Evolutionary conservation across 2,797 vertebrate species (phyloP).

Genomic region (Diceros bicornis): DNA sequence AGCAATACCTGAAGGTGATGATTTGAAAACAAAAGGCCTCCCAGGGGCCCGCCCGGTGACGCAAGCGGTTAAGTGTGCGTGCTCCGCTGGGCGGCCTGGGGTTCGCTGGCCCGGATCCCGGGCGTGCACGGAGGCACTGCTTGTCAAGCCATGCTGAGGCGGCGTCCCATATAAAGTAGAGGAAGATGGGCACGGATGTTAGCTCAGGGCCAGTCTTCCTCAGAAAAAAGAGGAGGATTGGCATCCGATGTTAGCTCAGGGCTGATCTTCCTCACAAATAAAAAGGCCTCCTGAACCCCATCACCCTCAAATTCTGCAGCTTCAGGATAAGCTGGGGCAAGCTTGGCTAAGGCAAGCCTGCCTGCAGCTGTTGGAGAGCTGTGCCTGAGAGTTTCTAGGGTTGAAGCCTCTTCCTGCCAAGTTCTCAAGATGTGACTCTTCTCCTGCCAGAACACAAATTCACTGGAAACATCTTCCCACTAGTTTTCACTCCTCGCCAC

Average conservation of each 20-base stretch:
- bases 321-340: not conserved
- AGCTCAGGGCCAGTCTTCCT: too few relatives aligned
- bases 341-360: not conserved
- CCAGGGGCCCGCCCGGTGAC: not conserved
- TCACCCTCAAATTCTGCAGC: not conserved
- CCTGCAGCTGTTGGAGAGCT: not conserved
- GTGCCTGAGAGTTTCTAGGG: conserved; percentile 11
- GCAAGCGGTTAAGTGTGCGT: too few relatives aligned
- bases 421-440: conserved; percentile 19
- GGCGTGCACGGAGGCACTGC: too few relatives aligned
- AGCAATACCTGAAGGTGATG: not conserved
- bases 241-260: too few relatives aligned
- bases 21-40: not conserved
- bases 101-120: too few relatives aligned
- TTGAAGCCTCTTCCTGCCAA: conserved; percentile 18
- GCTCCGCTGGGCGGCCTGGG: too few relatives aligned
- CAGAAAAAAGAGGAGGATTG: too few relatives aligned
- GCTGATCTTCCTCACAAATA: too few relatives aligned
- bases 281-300: not conserved
- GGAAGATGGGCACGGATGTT: too few relatives aligned
- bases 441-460: conserved; percentile 7
- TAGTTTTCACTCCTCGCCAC: not conserved
- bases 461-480: not conserved
- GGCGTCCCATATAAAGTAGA: too few relatives aligned
- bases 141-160: too few relatives aligned